Percentiles rank a stretch among this genome's conserved stretches.
Conservation (phyloP, 2,888 invertebrate species). For the Seira musarum region DNA sequence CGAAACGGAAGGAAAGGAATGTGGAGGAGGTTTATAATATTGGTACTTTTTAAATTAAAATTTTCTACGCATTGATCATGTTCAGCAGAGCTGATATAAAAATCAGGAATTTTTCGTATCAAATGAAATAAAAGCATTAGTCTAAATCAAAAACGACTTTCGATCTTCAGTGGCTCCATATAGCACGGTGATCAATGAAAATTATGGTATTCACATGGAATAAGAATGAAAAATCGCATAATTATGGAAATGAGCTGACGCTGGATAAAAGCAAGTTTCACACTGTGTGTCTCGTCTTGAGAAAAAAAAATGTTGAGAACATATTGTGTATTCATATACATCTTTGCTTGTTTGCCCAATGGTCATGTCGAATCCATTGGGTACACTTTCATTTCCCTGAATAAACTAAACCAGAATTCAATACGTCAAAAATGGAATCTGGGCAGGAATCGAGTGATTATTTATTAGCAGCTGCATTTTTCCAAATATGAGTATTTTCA, state of each 20-base stretch:
- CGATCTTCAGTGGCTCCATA: not conserved
- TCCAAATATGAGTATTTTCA: not conserved
- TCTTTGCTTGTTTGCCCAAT: not conserved
- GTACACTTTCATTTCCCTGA: conserved; percentile 12
- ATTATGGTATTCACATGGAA: not conserved
- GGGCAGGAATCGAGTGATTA: conserved; percentile 55
- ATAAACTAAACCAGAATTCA: conserved; percentile 22
- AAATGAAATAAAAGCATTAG: no score
- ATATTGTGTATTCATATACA: no score
- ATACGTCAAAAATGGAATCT: conserved; percentile 45
- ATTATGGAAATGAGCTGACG: conserved; percentile 45
- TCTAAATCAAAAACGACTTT: no score
- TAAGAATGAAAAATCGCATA: conserved; percentile 47
- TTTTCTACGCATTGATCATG: not conserved
- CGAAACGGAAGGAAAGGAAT: no score
- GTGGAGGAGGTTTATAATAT: no score
- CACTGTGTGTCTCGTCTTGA: no score
- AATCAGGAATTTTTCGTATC: no score
- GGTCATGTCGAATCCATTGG: not conserved
- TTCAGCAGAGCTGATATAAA: not conserved
- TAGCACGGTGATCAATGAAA: not conserved
- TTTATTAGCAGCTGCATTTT: conserved; percentile 43
- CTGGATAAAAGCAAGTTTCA: not conserved
- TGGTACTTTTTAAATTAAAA: not conserved
- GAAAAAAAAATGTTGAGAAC: no score